Percentiles rank a stretch among this genome's conserved stretches.
Conservation (phyloP, 2,888 invertebrate genomes). For the Drosophila buzzatii region DNA sequence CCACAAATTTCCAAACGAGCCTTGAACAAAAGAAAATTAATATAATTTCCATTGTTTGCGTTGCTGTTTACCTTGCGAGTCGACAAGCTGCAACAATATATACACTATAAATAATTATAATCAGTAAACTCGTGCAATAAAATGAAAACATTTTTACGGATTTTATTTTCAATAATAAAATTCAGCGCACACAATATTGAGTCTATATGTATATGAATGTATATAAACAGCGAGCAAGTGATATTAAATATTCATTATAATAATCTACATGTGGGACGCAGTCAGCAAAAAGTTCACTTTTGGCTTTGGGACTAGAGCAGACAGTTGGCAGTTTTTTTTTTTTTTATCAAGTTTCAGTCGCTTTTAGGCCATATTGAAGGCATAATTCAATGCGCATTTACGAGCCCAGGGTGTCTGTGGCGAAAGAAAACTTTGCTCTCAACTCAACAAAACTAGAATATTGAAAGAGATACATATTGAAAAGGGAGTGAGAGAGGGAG, state of each 20-base stretch:
- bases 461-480: conserved; percentile 26
- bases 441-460: conserved; percentile 14
- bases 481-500: not conserved
- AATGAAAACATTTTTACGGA: not conserved
- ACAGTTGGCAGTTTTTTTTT: conserved; percentile 43
- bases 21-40: conserved; percentile 24
- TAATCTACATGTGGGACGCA: conserved; percentile 62
- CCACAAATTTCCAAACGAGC: not conserved
- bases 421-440: conserved; percentile 50
- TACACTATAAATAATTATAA: conserved; percentile 19
- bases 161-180: conserved; percentile 20
- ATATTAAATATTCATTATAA: conserved; percentile 75
- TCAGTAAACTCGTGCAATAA: not conserved
- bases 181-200: not conserved
- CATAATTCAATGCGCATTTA: conserved; percentile 62
- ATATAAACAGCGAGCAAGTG: conserved; percentile 37
- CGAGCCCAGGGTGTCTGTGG: conserved; percentile 19
- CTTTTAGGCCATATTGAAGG: conserved; percentile 25
- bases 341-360: conserved; percentile 25
- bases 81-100: conserved; percentile 12
- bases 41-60: conserved; percentile 29
- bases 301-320: conserved; percentile 12
- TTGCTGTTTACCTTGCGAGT: conserved; percentile 12
- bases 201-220: no score
- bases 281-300: conserved; percentile 48